Evolutionary conservation across 1,140 invertebrate genomes (phyloP), one percentile per base, ranked within the genome.

Genomic region (Apis florea): DNA sequence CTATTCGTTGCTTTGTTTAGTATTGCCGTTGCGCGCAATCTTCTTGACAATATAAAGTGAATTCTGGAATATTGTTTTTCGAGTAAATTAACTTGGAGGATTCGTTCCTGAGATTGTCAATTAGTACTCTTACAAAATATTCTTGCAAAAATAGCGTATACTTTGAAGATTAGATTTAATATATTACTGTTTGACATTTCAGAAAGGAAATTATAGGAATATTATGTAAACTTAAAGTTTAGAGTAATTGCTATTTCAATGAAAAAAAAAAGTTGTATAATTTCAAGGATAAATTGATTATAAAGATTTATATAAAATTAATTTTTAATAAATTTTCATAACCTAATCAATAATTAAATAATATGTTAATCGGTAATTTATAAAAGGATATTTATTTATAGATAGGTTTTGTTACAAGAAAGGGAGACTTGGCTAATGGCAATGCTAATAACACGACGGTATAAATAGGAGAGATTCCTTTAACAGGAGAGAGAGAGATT

Each of bases 1-100:
- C 24, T 53, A 53, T 56, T 77, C 63, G 26, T 5, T 21, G 74
- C 31, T 77, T 76, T 76, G 59, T 75, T 19, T 64, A 31, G 11
- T 24, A 17, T 49, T n/a, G 47, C 47, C 5, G n/a, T 24, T 24
- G 11, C 9, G 21, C 31, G 47, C 54, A 19, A 58, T 72, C 54
- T 72, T 59, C 70, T 15, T 21, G 24, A 15, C 21, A 17, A 17
- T 47, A 53, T 17, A 26, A 51, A 74, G 40, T 15, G n/a, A 47
- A 26, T 26, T 63, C 58, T 21, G 12, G 2, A 10, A 5, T 75
- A 51, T 75, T 53, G 59, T 26, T 63, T 21, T 31, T 64, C 59
- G 72, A 63, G 59, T 21, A 51, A 31, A 63, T 51, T 6, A 19
- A 74, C 12, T 40, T 21, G 2, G 4, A 58, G 11, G 26, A 56